A percentile compares a stretch with the other conserved stretches of the same genome.
Evolutionary conservation across 2,113 vertebrate species (phyloP).

Genomic region (Octodon degus): DNA sequence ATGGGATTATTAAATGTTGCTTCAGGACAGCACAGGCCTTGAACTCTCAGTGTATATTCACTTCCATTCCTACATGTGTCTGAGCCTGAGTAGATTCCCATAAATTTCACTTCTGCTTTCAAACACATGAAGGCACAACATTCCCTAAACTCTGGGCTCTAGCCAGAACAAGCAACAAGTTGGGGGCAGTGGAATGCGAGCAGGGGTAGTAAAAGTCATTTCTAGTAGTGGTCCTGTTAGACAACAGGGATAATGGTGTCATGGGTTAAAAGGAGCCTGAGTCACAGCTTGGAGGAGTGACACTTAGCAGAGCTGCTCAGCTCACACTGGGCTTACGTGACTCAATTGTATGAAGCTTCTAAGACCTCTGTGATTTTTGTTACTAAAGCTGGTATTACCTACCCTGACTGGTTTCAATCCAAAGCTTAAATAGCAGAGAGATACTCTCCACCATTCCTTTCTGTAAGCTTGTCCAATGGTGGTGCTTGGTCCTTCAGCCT

Average conservation of each 20-base stretch:
- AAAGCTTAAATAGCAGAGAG: neutral
- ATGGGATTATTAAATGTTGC: neutral
- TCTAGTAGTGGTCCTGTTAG: neutral
- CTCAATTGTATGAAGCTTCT: neutral
- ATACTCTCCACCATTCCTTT: neutral
- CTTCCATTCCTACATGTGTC: neutral
- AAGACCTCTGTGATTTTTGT: constrained; percentile 23
- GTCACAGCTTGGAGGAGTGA: neutral
- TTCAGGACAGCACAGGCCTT: neutral
- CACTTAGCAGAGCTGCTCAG: neutral
- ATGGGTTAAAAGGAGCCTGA: neutral
- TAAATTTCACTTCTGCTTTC: neutral
- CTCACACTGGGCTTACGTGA: neutral
- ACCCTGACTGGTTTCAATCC: neutral
- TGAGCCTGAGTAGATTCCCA: neutral
- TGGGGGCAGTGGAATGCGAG: neutral
- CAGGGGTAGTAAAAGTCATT: neutral
- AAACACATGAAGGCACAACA: neutral
- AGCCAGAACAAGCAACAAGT: neutral
- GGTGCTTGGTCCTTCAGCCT: neutral
- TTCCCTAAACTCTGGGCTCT: neutral
- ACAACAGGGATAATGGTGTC: neutral
- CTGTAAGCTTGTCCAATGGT: neutral
- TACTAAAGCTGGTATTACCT: neutral
- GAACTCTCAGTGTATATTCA: neutral